These are phyloP conservation scores for Eustalomyia histrio DNA, from an alignment of 2,888 invertebrate species.

Conservation along the genomic window DNA sequence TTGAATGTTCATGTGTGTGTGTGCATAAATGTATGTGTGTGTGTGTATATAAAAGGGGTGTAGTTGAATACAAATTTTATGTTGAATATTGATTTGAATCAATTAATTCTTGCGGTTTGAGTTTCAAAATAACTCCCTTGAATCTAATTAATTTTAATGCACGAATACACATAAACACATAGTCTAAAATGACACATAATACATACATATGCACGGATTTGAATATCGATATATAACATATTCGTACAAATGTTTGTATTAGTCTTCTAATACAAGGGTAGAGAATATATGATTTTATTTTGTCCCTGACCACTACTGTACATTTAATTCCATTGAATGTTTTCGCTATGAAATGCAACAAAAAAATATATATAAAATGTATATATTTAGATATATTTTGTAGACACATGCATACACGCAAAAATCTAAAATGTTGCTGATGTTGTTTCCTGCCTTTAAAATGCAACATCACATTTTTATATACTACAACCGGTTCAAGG, in stretches of 20 bases:
- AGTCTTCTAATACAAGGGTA: conserved; percentile 39
- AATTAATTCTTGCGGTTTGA: conserved; percentile 76
- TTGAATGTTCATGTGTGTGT: not conserved
- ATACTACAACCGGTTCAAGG: not conserved
- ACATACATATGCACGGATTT: conserved; percentile 43
- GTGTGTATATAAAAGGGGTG: conserved; percentile 40
- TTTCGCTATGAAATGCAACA: conserved; percentile 15
- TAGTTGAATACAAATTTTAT: conserved; percentile 56
- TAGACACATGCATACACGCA: not conserved
- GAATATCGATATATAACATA: no score
- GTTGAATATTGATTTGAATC: conserved; percentile 80
- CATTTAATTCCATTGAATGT: conserved; percentile 68
- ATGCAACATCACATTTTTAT: conserved; percentile 18
- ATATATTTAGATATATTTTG: conserved; percentile 32
- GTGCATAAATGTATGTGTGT: not conserved
- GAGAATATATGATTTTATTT: conserved; percentile 42
- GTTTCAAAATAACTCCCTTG: conserved; percentile 76
- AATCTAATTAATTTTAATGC: conserved; percentile 80
- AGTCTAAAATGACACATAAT: conserved; percentile 41
- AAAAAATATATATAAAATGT: conserved; percentile 12
- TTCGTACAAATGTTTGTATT: conserved; percentile 18
- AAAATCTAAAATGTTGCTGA: conserved; percentile 57
- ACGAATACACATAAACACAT: conserved; percentile 73
- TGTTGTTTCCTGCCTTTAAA: conserved; percentile 59
- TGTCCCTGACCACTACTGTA: conserved; percentile 62